Percentiles rank a stretch among this genome's conserved stretches.
These are phyloP conservation scores for Acrossocheilus fasciatus DNA, from an alignment of 2,797 vertebrate species.

Conservation along the genomic window DNA sequence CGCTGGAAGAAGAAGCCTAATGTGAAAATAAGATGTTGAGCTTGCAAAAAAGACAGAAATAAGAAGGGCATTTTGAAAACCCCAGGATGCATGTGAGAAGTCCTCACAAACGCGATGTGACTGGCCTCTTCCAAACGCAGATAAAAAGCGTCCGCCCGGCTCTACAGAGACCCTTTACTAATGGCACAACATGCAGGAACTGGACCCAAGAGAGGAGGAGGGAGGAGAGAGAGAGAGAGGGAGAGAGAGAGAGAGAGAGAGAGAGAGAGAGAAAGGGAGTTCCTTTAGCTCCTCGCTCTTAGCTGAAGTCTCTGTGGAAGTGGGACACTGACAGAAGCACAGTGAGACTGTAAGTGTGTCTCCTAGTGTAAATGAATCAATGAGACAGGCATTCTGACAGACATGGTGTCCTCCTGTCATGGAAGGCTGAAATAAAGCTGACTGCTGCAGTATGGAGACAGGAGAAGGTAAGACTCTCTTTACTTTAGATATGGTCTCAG, in stretches of 20 bases:
- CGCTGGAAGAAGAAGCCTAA: conserved; percentile 4
- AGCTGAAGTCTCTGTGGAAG: conserved; percentile 53
- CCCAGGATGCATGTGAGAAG: conserved; percentile 56
- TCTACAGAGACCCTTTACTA: conserved; percentile 61
- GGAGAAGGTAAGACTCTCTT: conserved; percentile 61
- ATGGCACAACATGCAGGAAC: conserved; percentile 58
- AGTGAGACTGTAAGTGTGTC: conserved; percentile 45
- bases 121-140: conserved; percentile 59
- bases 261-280: conserved; percentile 34
- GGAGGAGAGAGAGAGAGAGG: conserved; percentile 49
- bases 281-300: conserved; percentile 54
- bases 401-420: conserved; percentile 41
- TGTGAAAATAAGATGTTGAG: conserved; percentile 48
- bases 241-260: conserved; percentile 34
- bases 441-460: conserved; percentile 56
- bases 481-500: conserved; percentile 15
- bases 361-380: conserved; percentile 39
- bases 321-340: conserved; percentile 45
- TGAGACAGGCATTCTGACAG: conserved; percentile 43
- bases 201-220: conserved; percentile 60
- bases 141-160: conserved; percentile 65
- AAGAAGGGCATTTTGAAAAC: conserved; percentile 57
- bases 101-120: conserved; percentile 65
- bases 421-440: conserved; percentile 55
- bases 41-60: not conserved